A percentile compares a stretch with the other conserved stretches of the same genome.
Conservation (phyloP, 2,113 vertebrate genomes). For the Corythornis cristatus region DNA sequence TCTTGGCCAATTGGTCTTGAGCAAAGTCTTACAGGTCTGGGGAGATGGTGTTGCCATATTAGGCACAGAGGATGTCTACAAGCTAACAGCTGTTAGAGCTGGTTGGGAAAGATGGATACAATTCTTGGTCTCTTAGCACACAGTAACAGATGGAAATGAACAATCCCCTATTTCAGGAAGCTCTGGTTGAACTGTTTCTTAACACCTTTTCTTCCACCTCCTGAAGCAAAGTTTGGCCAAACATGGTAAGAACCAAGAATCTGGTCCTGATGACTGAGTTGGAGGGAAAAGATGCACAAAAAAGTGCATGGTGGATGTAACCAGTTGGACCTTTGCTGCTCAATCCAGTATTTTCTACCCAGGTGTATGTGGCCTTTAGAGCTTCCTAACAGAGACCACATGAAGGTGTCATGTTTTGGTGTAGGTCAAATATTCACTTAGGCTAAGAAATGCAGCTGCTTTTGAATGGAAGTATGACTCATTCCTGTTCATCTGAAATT, state of each 20-base stretch:
- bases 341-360: not conserved
- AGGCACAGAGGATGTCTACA: not conserved
- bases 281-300: not conserved
- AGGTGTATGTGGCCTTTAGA: not conserved
- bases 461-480: rapidly evolving
- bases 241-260: not conserved
- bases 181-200: not conserved
- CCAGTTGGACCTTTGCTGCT: not conserved
- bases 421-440: not conserved
- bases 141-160: not conserved
- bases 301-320: not conserved
- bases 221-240: not conserved
- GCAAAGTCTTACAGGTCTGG: not conserved
- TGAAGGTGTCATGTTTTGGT: rapidly evolving
- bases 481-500: not conserved
- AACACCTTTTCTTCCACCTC: not conserved
- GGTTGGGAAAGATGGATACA: slow-evolving; percentile 36
- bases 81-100: not conserved
- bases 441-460: not conserved
- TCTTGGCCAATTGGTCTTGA: not conserved
- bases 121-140: not conserved
- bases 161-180: slow-evolving; percentile 7
- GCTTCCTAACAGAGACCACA: not conserved
- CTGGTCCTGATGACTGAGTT: not conserved
- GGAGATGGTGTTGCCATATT: not conserved